Conservation (phyloP, 2,797 vertebrate genomes). For the Pangasius macronema region DNA sequence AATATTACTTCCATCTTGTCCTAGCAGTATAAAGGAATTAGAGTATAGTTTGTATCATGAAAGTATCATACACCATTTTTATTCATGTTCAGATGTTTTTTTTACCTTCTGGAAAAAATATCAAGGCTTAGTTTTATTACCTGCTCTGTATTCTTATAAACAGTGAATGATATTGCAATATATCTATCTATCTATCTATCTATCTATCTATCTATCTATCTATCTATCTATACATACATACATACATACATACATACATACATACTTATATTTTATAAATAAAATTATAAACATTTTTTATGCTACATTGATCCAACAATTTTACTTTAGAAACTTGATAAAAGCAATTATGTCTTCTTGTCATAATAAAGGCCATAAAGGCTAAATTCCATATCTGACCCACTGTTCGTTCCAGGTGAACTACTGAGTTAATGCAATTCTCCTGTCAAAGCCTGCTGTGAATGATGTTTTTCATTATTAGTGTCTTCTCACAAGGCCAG, state of each 20-base stretch:
- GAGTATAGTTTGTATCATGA: neutral
- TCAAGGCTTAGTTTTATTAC: too few relatives aligned
- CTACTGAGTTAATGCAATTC: slow-evolving; percentile 54
- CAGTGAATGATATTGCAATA: neutral
- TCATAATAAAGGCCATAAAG: neutral
- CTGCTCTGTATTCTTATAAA: neutral
- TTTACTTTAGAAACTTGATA: neutral
- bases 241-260: too few relatives aligned
- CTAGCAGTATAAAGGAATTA: neutral
- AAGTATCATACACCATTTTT: neutral
- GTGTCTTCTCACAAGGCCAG: slow-evolving; percentile 63
- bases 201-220: too few relatives aligned
- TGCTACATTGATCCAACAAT: neutral
- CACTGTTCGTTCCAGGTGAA: slow-evolving; percentile 43
- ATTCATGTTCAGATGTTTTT: neutral
- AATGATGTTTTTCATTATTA: slow-evolving; percentile 74
- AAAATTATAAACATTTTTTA: neutral
- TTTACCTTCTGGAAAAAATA: too few relatives aligned
- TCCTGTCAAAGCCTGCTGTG: slow-evolving; percentile 59
- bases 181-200: too few relatives aligned
- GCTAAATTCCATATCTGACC: slow-evolving; percentile 20
- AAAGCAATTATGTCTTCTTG: neutral
- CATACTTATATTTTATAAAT: neutral
- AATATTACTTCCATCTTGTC: neutral
- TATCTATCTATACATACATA: too few relatives aligned